Conservation (phyloP, 2,113 vertebrate genomes). For the Excalfactoria chinensis region DNA sequence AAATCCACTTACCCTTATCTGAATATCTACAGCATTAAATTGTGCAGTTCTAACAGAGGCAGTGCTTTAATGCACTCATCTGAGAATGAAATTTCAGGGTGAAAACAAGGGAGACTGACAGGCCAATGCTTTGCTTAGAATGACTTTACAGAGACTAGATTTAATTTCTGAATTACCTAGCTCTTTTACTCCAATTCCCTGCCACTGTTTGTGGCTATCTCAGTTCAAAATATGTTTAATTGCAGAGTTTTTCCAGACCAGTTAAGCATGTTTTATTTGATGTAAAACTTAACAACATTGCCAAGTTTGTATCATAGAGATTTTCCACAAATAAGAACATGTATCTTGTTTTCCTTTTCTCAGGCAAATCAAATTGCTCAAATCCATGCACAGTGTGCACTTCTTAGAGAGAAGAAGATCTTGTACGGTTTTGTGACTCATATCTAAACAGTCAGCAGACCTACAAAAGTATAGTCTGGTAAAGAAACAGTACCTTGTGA, state of each 20-base stretch:
- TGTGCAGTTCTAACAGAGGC: background rate
- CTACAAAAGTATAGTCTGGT: background rate
- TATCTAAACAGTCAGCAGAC: background rate
- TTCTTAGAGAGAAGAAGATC: background rate
- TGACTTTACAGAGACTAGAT: background rate
- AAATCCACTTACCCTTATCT: background rate
- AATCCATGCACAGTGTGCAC: background rate
- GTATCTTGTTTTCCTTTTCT: background rate
- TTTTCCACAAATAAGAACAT: slow-evolving; percentile 12
- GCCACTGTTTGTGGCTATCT: background rate
- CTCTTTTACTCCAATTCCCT: background rate
- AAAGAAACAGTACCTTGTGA: background rate
- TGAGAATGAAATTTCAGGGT: slow-evolving; percentile 10
- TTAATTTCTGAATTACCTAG: background rate
- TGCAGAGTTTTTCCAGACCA: background rate
- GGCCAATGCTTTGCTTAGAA: background rate
- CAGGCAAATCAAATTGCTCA: background rate
- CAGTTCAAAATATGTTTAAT: background rate
- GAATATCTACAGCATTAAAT: slow-evolving; percentile 26
- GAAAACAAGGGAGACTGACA: slow-evolving; percentile 29
- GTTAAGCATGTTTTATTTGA: background rate
- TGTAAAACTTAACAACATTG: background rate
- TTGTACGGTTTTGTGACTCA: background rate
- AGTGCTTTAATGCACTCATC: slow-evolving; percentile 23
- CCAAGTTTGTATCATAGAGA: background rate